These are phyloP conservation scores for Cherax destructor DNA, from an alignment of 1,140 invertebrate species.

Conservation along the genomic window DNA sequence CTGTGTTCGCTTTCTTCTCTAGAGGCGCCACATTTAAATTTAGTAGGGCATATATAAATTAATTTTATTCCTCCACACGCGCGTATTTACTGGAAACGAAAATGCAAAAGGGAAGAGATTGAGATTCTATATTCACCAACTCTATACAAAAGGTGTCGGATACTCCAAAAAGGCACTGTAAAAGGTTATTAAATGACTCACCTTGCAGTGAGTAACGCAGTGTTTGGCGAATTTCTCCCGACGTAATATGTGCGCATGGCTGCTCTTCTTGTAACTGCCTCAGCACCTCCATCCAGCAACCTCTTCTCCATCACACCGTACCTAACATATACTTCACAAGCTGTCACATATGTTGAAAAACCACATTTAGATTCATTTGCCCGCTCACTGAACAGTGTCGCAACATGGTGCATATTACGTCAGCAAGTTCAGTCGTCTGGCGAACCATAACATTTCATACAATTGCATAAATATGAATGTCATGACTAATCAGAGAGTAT, in stretches of 20 bases:
- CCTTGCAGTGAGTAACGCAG: neutral
- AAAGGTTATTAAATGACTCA: neutral
- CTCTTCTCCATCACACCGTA: too few relatives aligned
- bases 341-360: too few relatives aligned
- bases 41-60: neutral
- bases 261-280: neutral
- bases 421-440: too few relatives aligned
- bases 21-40: neutral
- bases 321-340: too few relatives aligned
- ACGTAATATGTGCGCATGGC: neutral
- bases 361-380: too few relatives aligned
- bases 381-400: too few relatives aligned
- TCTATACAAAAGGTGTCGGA: neutral
- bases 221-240: neutral
- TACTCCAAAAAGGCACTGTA: neutral
- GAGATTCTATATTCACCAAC: neutral
- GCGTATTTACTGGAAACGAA: neutral
- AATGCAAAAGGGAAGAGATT: neutral
- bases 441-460: too few relatives aligned
- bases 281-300: too few relatives aligned
- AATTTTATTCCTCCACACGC: neutral
- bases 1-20: conserved; percentile 5
- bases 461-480: too few relatives aligned
- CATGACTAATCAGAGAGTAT: too few relatives aligned
- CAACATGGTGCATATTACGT: too few relatives aligned